A percentile compares a stretch with the other conserved stretches of the same genome.
Evolutionary conservation across 2,113 vertebrate genomes (phyloP).

Genomic region (Bettongia penicillata): DNA sequence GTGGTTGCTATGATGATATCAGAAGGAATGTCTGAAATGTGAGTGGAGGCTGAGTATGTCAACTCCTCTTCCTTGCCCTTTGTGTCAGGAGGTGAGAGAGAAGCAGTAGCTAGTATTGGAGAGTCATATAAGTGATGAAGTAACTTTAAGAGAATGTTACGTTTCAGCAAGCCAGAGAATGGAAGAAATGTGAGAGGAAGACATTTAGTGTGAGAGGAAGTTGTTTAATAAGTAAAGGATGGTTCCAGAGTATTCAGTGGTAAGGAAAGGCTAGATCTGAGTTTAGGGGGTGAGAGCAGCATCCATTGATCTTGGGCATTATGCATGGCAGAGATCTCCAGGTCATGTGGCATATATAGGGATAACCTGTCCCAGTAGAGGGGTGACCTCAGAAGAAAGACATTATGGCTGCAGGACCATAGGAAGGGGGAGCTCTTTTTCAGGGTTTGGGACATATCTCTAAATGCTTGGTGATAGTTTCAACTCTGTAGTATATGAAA

Average conservation of each 20-base stretch:
- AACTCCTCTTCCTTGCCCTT: neutral
- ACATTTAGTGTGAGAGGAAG: neutral
- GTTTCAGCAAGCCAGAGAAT: neutral
- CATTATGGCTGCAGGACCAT: neutral
- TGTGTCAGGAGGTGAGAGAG: neutral
- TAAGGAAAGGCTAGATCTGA: neutral
- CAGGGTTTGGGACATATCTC: neutral
- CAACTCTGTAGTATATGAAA: neutral
- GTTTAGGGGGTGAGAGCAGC: neutral
- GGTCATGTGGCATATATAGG: neutral
- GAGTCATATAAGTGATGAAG: neutral
- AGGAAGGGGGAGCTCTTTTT: neutral
- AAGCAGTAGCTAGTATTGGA: neutral
- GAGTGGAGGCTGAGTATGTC: neutral
- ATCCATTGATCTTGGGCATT: neutral
- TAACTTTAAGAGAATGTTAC: neutral
- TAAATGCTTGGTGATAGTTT: neutral
- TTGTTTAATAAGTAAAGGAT: neutral
- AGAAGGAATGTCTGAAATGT: neutral
- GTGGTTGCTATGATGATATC: neutral
- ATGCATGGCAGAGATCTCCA: neutral
- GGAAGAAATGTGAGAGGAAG: neutral
- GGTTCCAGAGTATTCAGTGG: neutral
- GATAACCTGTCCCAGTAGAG: neutral
- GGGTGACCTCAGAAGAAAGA: neutral